These are phyloP conservation scores for Calcarius lapponicus DNA, from an alignment of 2,797 vertebrate genomes.

Conservation along the genomic window DNA sequence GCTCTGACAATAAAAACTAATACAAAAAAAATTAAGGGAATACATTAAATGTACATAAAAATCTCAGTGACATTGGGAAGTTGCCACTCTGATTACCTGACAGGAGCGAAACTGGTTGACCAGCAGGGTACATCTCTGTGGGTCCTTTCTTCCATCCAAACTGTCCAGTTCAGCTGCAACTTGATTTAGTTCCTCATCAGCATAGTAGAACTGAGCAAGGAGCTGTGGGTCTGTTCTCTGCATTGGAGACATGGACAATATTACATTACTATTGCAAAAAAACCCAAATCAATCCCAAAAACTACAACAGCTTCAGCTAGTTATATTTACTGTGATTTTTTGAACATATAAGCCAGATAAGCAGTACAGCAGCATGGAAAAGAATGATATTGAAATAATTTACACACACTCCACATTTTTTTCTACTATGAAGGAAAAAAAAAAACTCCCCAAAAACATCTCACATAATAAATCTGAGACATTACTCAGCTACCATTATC, in stretches of 20 bases:
- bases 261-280: neutral
- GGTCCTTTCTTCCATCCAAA: conserved; percentile 95
- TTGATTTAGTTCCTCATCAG: conserved; percentile 96
- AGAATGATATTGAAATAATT: neutral
- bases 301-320: neutral
- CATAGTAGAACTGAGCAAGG: conserved; percentile 97
- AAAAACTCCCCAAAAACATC: neutral
- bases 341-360: neutral
- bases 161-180: conserved; percentile 96
- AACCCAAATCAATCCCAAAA: neutral
- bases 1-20: neutral
- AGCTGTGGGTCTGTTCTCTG: conserved; percentile 97
- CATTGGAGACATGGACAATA: neutral
- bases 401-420: rapidly evolving
- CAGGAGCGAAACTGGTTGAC: conserved; percentile 98
- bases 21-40: neutral
- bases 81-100: conserved; percentile 81
- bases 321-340: neutral
- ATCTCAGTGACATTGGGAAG: neutral
- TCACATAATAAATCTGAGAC: neutral
- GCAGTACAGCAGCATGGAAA: neutral
- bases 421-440: neutral
- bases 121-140: conserved; percentile 93
- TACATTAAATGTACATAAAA: neutral
- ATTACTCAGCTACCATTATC: neutral